Evolutionary conservation across 1,140 invertebrate species (phyloP).

Genomic region (Asbolus verrucosus): DNA sequence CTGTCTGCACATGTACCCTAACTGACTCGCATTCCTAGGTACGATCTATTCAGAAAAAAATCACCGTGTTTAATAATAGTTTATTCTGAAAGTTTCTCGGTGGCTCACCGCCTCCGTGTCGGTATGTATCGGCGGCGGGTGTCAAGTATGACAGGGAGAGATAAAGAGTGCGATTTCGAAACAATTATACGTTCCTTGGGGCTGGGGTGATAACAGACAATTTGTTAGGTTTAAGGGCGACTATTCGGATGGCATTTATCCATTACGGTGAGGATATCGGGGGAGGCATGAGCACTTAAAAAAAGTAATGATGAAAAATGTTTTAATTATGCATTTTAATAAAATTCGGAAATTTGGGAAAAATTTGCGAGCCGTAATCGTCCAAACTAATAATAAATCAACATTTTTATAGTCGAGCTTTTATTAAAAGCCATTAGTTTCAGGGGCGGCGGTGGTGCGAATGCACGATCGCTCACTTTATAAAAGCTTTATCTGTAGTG

Average conservation of each 20-base stretch:
- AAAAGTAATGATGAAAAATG: constrained; percentile 63
- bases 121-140: constrained; percentile 34
- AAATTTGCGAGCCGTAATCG: constrained; percentile 63
- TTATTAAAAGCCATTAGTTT: constrained; percentile 66
- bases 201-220: constrained; percentile 28
- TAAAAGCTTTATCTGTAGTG: constrained; percentile 50
- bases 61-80: background rate
- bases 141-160: no score
- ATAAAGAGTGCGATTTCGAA: constrained; percentile 39
- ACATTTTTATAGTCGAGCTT: constrained; percentile 65
- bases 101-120: no score
- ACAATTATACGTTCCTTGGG: constrained; percentile 43
- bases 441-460: constrained; percentile 52
- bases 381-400: constrained; percentile 64
- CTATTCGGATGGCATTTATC: constrained; percentile 32
- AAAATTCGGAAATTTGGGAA: constrained; percentile 59
- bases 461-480: constrained; percentile 51
- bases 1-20: constrained; percentile 5
- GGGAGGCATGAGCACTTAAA: constrained; percentile 35
- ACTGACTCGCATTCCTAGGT: constrained; percentile 31
- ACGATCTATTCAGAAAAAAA: constrained; percentile 19
- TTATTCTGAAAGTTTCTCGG: no score
- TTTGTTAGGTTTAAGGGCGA: constrained; percentile 40
- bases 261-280: constrained; percentile 12
- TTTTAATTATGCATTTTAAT: constrained; percentile 64